A percentile compares a stretch with the other conserved stretches of the same genome.
phyloP scores from a whole-genome alignment of 2,797 vertebrate genomes.

The Eurystomus glaucurus region DNA sequence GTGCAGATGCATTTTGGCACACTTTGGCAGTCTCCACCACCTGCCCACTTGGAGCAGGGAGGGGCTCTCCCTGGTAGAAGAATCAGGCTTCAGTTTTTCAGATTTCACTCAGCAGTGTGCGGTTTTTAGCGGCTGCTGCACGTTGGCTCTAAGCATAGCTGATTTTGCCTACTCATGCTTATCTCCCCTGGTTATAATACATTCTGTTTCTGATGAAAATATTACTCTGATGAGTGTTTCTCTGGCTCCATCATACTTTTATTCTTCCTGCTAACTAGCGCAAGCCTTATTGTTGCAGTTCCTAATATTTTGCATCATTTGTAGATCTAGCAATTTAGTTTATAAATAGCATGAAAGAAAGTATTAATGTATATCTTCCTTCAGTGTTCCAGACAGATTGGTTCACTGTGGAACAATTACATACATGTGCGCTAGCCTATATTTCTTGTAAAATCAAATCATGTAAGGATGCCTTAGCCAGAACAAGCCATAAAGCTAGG shows the following conservation, averaged over 20 bases:
- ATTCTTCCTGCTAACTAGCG: constrained; percentile 14
- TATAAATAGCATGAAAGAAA: constrained; percentile 32
- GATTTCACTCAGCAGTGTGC: constrained; percentile 12
- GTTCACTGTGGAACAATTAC: constrained; percentile 45
- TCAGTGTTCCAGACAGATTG: constrained; percentile 13
- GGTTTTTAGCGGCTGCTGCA: constrained; percentile 14
- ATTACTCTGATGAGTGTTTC: constrained; percentile 22
- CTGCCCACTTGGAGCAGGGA: background rate
- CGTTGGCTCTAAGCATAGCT: background rate
- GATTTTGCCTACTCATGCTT: constrained; percentile 50
- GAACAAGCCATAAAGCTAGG: constrained; percentile 81
- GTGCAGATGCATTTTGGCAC: background rate
- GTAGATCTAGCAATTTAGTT: constrained; percentile 19
- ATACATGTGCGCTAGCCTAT: constrained; percentile 47
- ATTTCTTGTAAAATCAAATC: constrained; percentile 66
- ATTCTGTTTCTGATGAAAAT: constrained; percentile 46
- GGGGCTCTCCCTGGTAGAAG: background rate
- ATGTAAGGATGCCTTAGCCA: constrained; percentile 44
- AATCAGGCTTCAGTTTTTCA: background rate
- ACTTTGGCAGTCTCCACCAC: background rate
- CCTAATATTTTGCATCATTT: constrained; percentile 52
- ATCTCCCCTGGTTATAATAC: constrained; percentile 44
- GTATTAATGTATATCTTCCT: constrained; percentile 9
- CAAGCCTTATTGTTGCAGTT: constrained; percentile 30
- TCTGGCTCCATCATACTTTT: background rate